phyloP scores from a whole-genome alignment of 2,888 invertebrate species.

The Sturmia bella region DNA sequence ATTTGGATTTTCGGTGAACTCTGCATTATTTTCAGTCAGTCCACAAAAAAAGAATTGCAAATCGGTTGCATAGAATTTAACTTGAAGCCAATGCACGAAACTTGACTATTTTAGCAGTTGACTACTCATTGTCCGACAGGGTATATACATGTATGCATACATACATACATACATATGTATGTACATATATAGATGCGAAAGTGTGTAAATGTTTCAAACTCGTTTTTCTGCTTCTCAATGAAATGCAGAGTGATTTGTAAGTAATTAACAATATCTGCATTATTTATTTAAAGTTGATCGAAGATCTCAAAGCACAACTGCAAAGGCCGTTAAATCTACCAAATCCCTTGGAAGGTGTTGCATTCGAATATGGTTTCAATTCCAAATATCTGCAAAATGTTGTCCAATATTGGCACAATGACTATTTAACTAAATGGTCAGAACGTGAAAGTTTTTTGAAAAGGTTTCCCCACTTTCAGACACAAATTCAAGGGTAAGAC shows the following conservation, averaged over 20 bases:
- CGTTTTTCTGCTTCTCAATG: neutral
- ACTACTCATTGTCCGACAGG: neutral
- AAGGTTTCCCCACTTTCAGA: constrained; percentile 88
- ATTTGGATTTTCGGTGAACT: too few species aligned
- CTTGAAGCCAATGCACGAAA: too few species aligned
- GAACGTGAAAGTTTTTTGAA: constrained; percentile 88
- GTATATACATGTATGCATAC: neutral
- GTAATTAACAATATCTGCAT: too few species aligned
- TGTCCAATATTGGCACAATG: constrained; percentile 89
- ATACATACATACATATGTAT: neutral
- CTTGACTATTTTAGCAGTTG: too few species aligned
- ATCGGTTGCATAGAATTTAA: too few species aligned
- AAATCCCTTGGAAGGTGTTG: constrained; percentile 85
- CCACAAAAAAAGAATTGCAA: too few species aligned
- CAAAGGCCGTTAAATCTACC: constrained; percentile 83
- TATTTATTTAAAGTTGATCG: constrained; percentile 82
- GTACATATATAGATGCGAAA: neutral
- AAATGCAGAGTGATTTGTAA: neutral
- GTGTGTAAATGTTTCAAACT: constrained; percentile 20
- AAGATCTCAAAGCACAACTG: constrained; percentile 85
- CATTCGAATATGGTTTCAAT: constrained; percentile 92
- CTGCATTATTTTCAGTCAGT: too few species aligned
- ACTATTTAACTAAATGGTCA: constrained; percentile 87
- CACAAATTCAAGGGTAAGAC: constrained; percentile 86
- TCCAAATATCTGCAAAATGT: constrained; percentile 86